These are phyloP conservation scores for Porphyrio hochstetteri DNA, from an alignment of 2,113 vertebrate species.

Conservation along the genomic window DNA sequence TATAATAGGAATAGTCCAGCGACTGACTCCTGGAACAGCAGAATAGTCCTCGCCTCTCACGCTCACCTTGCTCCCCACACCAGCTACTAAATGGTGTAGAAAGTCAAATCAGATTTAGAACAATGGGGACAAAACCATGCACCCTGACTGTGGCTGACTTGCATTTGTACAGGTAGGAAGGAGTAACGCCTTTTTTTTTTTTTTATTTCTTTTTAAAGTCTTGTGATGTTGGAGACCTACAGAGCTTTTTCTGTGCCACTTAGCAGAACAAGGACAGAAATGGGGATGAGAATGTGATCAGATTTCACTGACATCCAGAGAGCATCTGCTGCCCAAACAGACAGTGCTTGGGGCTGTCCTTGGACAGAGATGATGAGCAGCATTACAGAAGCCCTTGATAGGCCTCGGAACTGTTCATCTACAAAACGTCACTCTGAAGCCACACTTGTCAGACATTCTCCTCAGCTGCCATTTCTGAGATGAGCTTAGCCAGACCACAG, in stretches of 20 bases:
- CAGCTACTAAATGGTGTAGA: background rate
- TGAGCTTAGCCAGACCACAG: background rate
- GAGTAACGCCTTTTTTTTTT: fast-evolving
- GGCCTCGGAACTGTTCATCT: background rate
- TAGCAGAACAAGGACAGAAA: background rate
- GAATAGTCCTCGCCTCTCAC: background rate
- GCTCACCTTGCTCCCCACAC: background rate
- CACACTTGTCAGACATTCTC: fast-evolving
- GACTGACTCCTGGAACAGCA: background rate
- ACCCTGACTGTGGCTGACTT: background rate
- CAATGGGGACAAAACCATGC: background rate
- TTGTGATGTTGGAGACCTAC: background rate
- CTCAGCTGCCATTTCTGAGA: background rate
- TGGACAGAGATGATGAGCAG: background rate
- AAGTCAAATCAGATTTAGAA: background rate
- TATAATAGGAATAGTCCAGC: background rate
- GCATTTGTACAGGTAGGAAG: background rate
- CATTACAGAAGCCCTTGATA: background rate
- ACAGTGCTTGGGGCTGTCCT: background rate
- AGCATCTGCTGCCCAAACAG: background rate
- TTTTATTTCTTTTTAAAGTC: background rate
- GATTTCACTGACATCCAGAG: background rate
- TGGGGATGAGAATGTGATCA: background rate
- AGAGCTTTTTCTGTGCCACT: background rate
- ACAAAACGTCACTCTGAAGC: background rate